Percentiles rank a stretch among this genome's conserved stretches.
Conservation (phyloP, 2,113 vertebrate species). For the Cryptomyrus ogoouensis region DNA sequence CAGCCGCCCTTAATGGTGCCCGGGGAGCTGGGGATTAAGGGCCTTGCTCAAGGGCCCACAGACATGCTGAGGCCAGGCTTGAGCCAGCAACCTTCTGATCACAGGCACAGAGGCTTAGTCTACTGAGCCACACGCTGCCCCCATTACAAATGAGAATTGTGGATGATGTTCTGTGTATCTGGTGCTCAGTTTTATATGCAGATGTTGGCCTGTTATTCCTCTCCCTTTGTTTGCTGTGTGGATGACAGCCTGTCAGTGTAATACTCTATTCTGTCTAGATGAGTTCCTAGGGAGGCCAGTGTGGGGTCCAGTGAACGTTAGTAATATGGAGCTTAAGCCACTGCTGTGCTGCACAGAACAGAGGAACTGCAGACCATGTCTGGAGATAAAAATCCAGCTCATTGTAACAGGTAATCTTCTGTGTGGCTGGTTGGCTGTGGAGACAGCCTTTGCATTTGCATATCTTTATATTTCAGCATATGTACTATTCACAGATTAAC, state of each 20-base stretch:
- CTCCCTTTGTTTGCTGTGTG: background rate
- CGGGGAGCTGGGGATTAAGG: background rate
- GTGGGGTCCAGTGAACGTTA: slow-evolving; percentile 35
- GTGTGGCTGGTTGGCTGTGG: background rate
- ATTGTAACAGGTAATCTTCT: slow-evolving; percentile 38
- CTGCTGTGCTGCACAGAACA: slow-evolving; percentile 54
- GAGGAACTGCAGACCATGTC: slow-evolving; percentile 57
- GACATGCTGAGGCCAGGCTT: background rate
- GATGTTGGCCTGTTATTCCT: background rate
- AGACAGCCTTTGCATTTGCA: background rate
- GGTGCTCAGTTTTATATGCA: background rate
- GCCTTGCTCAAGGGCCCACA: background rate
- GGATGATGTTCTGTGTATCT: background rate
- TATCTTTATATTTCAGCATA: background rate
- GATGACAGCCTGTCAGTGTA: background rate
- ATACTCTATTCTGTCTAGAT: slow-evolving; percentile 7
- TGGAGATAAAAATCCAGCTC: slow-evolving; percentile 56
- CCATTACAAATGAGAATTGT: background rate
- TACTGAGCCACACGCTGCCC: background rate
- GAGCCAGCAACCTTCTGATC: background rate
- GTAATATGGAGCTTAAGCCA: slow-evolving; percentile 40
- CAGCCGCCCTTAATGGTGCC: background rate
- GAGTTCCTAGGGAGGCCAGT: background rate
- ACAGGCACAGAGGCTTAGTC: background rate
- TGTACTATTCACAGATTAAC: background rate